phyloP scores from a whole-genome alignment of 2,113 vertebrate genomes.

The Phasianus colchicus region DNA sequence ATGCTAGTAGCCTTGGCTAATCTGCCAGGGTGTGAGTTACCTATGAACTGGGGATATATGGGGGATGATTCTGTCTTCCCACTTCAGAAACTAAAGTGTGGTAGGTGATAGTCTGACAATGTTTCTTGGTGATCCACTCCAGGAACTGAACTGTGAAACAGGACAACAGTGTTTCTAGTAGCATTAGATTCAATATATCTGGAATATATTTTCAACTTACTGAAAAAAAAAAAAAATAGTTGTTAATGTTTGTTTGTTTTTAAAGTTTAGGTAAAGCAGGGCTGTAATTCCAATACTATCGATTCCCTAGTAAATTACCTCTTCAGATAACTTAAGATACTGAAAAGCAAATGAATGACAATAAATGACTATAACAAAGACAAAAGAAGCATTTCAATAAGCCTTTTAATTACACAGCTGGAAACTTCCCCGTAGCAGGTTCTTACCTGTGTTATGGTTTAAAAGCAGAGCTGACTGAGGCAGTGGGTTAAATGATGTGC shows the following conservation, averaged over 20 bases:
- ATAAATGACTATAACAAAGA: not conserved
- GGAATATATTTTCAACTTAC: not conserved
- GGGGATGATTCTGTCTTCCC: not conserved
- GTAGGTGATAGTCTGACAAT: not conserved
- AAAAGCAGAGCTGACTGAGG: not conserved
- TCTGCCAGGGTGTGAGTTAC: not conserved
- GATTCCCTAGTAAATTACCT: not conserved
- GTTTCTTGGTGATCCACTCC: not conserved
- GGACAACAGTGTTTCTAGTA: not conserved
- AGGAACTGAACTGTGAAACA: not conserved
- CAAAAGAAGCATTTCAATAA: not conserved
- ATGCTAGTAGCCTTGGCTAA: not conserved
- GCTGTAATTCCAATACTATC: not conserved
- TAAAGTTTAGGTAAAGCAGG: not conserved
- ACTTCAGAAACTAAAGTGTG: not conserved
- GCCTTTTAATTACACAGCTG: not conserved
- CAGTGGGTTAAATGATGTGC: fast-evolving
- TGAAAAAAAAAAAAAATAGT: not conserved
- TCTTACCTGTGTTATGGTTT: not conserved
- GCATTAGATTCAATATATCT: not conserved
- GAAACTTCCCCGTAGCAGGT: not conserved
- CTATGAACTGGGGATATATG: not conserved
- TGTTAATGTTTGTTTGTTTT: not conserved
- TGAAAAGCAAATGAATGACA: not conserved
- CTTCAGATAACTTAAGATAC: not conserved